Evolutionary conservation across 37 sponge, comb jelly and placozoan genomes (phyloP), one percentile per base, ranked within the genome.

Genomic region (Lycopodina hypogea): DNA sequence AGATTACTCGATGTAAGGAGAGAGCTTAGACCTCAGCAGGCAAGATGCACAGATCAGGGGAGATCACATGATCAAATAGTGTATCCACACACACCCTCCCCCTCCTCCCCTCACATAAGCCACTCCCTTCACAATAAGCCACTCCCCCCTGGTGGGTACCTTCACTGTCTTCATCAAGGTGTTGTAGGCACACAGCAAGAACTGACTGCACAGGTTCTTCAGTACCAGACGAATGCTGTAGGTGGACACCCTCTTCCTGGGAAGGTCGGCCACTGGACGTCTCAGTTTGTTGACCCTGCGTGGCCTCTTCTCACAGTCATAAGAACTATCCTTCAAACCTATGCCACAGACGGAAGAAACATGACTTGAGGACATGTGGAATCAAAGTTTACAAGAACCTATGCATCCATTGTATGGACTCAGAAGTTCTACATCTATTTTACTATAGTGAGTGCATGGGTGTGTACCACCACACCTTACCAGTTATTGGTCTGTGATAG

Each of bases 131-230:
- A n/a, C n/a, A n/a, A n/a, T n/a, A n/a, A n/a, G n/a, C n/a, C n/a
- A 4, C 30, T 68, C 35, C 22, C n/a, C 37, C 71, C 11, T 33
- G 3, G 71, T 1, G 70, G 81, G 39, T 29, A 91, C 95, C 64
- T 75, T 88, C 52, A 87, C 95, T 55, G 83, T 71, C 26, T 75
- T 87, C 95, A 96, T 93, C 71, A 96, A 75, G 1, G 89, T 74
- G 65, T 96, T 96, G 72, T 90, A 96, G 68, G 92, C 90, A 65
- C 84, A 94, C 80, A 93, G 92, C 45, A 96, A 75, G 39, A 96
- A 90, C 78, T 90, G 90, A 4, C 84, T 42, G 75, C 86, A 90
- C 28, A 93, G 65, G 75, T 90, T 76, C 74, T 83, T 84, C 72
- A 96, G 63, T 19, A 83, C 88, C 28, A 84, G 7, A 42, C 93